Conservation (phyloP, 2,113 vertebrate species). For the Macrotus californicus region DNA sequence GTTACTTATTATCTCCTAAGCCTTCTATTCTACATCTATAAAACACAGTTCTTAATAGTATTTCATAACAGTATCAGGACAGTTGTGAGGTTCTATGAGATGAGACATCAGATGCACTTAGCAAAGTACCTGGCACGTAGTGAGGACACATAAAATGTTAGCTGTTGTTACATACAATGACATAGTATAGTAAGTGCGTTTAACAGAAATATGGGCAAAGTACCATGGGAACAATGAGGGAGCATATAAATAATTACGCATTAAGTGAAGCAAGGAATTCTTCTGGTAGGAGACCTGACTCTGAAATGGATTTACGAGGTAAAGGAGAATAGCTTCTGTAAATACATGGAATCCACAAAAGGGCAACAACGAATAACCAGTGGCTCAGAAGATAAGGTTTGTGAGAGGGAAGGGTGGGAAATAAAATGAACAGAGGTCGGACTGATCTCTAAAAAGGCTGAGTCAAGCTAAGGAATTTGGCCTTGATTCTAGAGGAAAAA, state of each 20-base stretch:
- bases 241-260: not conserved
- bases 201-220: not conserved
- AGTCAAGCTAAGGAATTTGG: not conserved
- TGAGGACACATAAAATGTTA: constrained; percentile 1
- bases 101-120: not conserved
- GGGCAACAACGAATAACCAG: not conserved
- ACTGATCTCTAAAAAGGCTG: not conserved
- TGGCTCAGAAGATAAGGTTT: not conserved
- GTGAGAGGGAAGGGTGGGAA: not conserved
- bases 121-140: not conserved
- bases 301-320: not conserved
- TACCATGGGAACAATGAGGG: not conserved
- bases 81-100: not conserved
- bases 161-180: not conserved
- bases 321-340: not conserved
- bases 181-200: not conserved
- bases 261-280: not conserved
- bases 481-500: not conserved
- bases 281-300: not conserved
- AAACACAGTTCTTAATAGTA: not conserved
- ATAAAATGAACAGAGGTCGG: not conserved
- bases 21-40: not conserved
- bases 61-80: not conserved
- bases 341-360: not conserved
- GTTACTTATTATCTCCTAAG: not conserved